A percentile compares a stretch with the other conserved stretches of the same genome.
Evolutionary conservation across 2,888 invertebrate genomes (phyloP).

Genomic region (Cinara cedri): DNA sequence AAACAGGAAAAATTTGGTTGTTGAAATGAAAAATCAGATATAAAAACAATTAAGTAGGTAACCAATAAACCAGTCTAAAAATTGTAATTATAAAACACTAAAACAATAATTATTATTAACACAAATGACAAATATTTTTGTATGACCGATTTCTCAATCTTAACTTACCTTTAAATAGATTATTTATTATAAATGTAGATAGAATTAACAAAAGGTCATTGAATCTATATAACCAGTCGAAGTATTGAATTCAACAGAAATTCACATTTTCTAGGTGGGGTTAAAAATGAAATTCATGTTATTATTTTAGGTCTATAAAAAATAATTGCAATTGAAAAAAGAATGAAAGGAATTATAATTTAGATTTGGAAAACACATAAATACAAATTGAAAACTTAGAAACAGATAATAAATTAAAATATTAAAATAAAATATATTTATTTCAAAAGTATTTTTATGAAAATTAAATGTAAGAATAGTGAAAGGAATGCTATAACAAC

Average conservation of each 20-base stretch:
- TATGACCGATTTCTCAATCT: neutral
- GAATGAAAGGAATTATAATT: neutral
- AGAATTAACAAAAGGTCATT: conserved; percentile 4
- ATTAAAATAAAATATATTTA: neutral
- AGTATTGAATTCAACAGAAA: neutral
- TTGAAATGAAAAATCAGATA: too few species aligned
- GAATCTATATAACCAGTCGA: neutral
- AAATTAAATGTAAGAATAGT: conserved; percentile 13
- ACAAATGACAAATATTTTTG: too few species aligned
- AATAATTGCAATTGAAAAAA: conserved; percentile 14
- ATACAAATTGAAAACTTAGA: neutral
- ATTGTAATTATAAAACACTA: neutral
- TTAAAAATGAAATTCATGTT: neutral
- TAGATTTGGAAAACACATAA: neutral
- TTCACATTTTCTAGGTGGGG: neutral
- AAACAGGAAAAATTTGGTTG: too few species aligned
- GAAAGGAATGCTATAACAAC: neutral
- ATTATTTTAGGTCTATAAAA: neutral
- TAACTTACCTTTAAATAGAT: conserved; percentile 16
- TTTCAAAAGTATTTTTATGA: conserved; percentile 24
- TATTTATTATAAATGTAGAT: neutral
- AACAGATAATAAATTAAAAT: neutral
- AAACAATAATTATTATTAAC: too few species aligned
- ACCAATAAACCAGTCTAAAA: neutral
- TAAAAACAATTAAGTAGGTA: too few species aligned